phyloP scores from a whole-genome alignment of 2,888 invertebrate genomes.

The Drosophila quasianomalipes region DNA sequence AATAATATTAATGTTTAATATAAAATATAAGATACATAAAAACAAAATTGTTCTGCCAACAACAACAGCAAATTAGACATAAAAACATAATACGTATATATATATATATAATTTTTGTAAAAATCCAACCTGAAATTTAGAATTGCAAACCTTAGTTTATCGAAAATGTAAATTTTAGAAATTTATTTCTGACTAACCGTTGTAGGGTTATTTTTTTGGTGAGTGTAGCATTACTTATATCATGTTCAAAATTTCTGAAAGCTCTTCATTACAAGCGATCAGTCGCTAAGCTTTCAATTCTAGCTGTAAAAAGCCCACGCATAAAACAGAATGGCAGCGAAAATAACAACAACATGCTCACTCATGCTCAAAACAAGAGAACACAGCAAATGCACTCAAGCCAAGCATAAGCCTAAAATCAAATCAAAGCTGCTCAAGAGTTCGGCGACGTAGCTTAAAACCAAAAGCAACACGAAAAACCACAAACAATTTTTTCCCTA shows the following conservation, averaged over 20 bases:
- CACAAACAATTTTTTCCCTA: conserved; percentile 72
- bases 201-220: background rate
- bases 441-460: conserved; percentile 31
- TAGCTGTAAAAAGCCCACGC: conserved; percentile 34
- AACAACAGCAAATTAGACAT: no score
- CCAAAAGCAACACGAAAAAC: conserved; percentile 60
- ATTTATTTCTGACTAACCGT: background rate
- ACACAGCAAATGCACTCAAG: conserved; percentile 59
- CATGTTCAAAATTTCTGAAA: background rate
- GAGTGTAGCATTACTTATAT: background rate
- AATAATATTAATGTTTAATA: no score
- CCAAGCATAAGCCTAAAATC: conserved; percentile 57
- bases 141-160: background rate
- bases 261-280: background rate
- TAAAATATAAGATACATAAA: no score
- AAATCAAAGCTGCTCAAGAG: conserved; percentile 77
- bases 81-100: no score
- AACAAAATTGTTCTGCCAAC: no score
- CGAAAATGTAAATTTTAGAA: background rate
- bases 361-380: conserved; percentile 39
- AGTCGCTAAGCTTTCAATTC: conserved; percentile 37
- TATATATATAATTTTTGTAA: no score
- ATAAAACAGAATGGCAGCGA: background rate
- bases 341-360: conserved; percentile 29
- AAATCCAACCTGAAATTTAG: background rate